These are phyloP conservation scores for Scaptomyza montana DNA, from an alignment of 1,140 invertebrate species.

Conservation along the genomic window DNA sequence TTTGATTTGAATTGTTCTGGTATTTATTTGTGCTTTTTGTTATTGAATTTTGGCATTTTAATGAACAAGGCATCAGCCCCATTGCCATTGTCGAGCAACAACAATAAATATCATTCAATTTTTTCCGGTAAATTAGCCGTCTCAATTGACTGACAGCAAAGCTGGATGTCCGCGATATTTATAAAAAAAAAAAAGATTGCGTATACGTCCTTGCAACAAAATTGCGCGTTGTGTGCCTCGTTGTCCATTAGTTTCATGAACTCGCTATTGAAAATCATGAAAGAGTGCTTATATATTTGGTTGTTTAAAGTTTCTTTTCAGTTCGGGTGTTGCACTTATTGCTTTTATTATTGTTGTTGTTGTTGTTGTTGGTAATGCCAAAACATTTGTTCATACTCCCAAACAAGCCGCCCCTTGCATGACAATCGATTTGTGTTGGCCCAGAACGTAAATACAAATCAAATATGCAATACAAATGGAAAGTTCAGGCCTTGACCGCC, in stretches of 20 bases:
- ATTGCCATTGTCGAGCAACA: conserved; percentile 48
- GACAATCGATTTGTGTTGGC: conserved; percentile 71
- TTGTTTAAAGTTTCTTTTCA: conserved; percentile 43
- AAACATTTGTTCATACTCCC: conserved; percentile 73
- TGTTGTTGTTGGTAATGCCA: conserved; percentile 66
- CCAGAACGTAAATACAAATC: conserved; percentile 73
- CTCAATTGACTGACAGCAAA: conserved; percentile 48
- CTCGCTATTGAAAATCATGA: conserved; percentile 56
- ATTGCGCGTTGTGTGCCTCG: background rate
- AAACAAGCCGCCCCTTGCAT: conserved; percentile 58
- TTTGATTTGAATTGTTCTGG: conserved; percentile 58
- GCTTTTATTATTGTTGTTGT: conserved; percentile 34
- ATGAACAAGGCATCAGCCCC: conserved; percentile 56
- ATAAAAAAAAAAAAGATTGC: conserved; percentile 37
- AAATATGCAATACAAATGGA: conserved; percentile 82
- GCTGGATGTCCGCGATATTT: background rate
- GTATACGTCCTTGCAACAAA: conserved; percentile 55
- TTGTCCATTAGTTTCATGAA: conserved; percentile 56
- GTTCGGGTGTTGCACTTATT: conserved; percentile 19
- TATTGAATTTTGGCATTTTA: conserved; percentile 62
- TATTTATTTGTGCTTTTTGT: conserved; percentile 37
- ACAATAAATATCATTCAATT: conserved; percentile 61
- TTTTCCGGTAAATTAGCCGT: conserved; percentile 66
- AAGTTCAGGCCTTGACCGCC: conserved; percentile 64
- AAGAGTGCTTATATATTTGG: conserved; percentile 46